phyloP scores from a whole-genome alignment of 2,888 invertebrate genomes.

The Epinotia bilunana region DNA sequence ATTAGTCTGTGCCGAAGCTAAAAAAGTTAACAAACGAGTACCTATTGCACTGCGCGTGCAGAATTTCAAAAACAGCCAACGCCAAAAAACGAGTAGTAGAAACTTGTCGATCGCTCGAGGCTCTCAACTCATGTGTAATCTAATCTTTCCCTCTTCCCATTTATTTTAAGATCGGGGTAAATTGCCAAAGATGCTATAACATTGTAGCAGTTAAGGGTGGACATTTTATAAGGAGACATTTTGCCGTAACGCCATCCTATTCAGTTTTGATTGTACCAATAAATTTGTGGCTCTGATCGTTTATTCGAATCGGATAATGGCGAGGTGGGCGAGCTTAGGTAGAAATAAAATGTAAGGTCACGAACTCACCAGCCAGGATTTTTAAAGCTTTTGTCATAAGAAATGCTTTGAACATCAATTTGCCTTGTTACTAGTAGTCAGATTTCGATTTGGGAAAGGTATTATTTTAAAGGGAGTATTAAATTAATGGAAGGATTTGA shows the following conservation, averaged over 20 bases:
- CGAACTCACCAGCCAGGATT: slow-evolving; percentile 9
- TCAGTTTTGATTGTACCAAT: slow-evolving; percentile 44
- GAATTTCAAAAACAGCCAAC: background rate
- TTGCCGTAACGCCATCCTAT: slow-evolving; percentile 26
- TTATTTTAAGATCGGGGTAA: slow-evolving; percentile 32
- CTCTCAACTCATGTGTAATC: background rate
- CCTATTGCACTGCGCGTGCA: background rate
- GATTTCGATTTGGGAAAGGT: background rate
- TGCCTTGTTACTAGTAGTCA: background rate
- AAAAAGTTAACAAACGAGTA: background rate
- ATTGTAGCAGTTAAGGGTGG: slow-evolving; percentile 59
- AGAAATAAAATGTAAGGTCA: slow-evolving; percentile 30
- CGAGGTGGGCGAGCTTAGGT: slow-evolving; percentile 23
- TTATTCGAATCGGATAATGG: slow-evolving; percentile 35
- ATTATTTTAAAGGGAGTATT: no score
- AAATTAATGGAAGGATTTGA: no score
- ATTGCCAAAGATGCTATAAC: slow-evolving; percentile 54
- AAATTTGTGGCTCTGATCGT: slow-evolving; percentile 37
- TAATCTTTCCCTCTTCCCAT: slow-evolving; percentile 14
- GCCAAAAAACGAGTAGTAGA: background rate
- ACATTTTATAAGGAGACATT: slow-evolving; percentile 56
- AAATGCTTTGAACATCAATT: background rate
- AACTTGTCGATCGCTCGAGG: background rate
- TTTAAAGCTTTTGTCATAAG: background rate
- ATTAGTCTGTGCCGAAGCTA: background rate